These are phyloP conservation scores for Prorops nasuta DNA, from an alignment of 1,140 invertebrate species.

Conservation along the genomic window DNA sequence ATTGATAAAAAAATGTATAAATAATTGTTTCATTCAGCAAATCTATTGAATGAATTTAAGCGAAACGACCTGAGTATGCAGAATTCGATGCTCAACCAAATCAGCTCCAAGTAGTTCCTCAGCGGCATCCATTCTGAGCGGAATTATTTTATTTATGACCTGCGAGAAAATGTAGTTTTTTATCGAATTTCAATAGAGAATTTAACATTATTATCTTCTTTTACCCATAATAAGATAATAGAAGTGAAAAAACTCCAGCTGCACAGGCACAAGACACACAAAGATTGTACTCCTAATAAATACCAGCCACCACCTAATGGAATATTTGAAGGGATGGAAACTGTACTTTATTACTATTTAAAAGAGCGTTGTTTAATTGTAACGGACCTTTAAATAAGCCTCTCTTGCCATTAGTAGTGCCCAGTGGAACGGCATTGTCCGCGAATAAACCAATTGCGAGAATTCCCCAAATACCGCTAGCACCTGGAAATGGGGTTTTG, in stretches of 20 bases:
- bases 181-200: not conserved
- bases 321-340: conserved; percentile 1
- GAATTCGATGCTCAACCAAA: conserved; percentile 80
- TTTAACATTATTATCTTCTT: not conserved
- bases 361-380: too few relatives aligned
- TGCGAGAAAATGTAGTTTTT: conserved; percentile 25
- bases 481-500: too few relatives aligned
- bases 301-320: conserved; percentile 79
- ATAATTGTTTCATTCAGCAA: conserved; percentile 5
- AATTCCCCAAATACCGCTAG: conserved; percentile 68
- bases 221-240: conserved; percentile 68
- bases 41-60: not conserved
- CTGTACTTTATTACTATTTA: not conserved
- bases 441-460: conserved; percentile 87
- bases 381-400: conserved; percentile 83
- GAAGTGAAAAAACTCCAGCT: conserved; percentile 74
- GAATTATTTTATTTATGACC: conserved; percentile 74
- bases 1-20: conserved; percentile 18
- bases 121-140: conserved; percentile 79
- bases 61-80: conserved; percentile 58
- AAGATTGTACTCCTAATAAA: conserved; percentile 76
- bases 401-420: conserved; percentile 72
- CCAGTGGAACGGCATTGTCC: conserved; percentile 76
- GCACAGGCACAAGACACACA: conserved; percentile 69
- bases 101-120: conserved; percentile 87